Evolutionary conservation across 2,888 invertebrate species (phyloP).

Genomic region (Clivina fossor): DNA sequence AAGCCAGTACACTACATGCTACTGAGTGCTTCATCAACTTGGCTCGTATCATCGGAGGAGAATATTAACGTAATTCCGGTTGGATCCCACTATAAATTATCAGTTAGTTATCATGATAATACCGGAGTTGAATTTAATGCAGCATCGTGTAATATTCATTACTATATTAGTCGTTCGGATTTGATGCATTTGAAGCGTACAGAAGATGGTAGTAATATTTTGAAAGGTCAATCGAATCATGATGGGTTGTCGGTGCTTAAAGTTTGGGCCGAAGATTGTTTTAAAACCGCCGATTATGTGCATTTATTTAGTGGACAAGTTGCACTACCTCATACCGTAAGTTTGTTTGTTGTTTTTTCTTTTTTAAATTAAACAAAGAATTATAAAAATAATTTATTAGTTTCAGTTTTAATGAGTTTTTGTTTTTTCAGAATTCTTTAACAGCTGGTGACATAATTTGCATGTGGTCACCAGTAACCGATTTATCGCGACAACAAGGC

Average conservation of each 20-base stretch:
- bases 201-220: conserved; percentile 54
- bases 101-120: conserved; percentile 59
- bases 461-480: conserved; percentile 55
- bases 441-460: conserved; percentile 60
- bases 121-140: conserved; percentile 59
- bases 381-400: too few species aligned
- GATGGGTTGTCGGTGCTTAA: conserved; percentile 57
- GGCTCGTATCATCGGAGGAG: conserved; percentile 45
- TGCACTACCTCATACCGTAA: conserved; percentile 49
- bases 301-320: conserved; percentile 51
- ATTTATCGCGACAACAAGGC: conserved; percentile 47
- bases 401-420: conserved; percentile 8
- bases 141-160: conserved; percentile 54
- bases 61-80: conserved; percentile 52
- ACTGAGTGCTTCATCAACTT: conserved; percentile 47
- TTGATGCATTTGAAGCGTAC: conserved; percentile 51
- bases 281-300: conserved; percentile 51
- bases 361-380: too few species aligned
- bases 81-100: conserved; percentile 56
- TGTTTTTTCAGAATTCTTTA: conserved; percentile 47
- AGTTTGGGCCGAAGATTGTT: conserved; percentile 53
- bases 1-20: conserved; percentile 56
- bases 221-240: conserved; percentile 54
- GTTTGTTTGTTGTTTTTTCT: too few species aligned
- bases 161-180: conserved; percentile 56